Evolutionary conservation across 2,888 invertebrate genomes (phyloP).

Genomic region (Gymnosoma rotundatum): DNA sequence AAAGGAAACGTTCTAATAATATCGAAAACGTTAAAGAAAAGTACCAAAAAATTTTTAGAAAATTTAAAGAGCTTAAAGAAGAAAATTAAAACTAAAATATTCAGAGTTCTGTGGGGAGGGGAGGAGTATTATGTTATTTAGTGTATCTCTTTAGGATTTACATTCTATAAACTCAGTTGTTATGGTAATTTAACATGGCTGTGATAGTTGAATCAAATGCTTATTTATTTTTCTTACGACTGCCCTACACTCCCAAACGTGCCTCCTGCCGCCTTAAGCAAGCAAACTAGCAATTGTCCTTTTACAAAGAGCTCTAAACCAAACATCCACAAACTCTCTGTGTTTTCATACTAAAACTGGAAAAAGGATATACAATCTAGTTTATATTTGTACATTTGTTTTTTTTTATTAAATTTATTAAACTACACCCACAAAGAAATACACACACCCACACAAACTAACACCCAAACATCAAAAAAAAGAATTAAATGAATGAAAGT

Average conservation of each 20-base stretch:
- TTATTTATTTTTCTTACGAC: too few relatives aligned
- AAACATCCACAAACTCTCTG: not conserved
- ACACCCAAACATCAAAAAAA: not conserved
- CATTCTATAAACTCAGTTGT: not conserved
- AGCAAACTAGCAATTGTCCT: slow-evolving; percentile 11
- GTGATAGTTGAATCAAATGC: not conserved
- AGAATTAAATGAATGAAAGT: not conserved
- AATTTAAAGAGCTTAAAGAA: too few relatives aligned
- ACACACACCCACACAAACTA: not conserved
- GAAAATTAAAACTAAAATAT: too few relatives aligned
- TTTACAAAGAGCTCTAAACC: slow-evolving; percentile 1
- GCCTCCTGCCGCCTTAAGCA: slow-evolving; percentile 2
- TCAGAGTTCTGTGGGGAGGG: too few relatives aligned
- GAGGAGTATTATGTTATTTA: not conserved
- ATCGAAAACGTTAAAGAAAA: too few relatives aligned
- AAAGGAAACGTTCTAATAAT: too few relatives aligned
- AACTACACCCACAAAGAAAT: not conserved
- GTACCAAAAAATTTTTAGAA: too few relatives aligned
- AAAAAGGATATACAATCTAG: slow-evolving; percentile 3
- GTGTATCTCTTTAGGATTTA: not conserved
- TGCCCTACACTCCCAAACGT: not conserved
- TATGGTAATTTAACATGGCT: slow-evolving; percentile 25
- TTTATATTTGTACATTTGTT: slow-evolving; percentile 28
- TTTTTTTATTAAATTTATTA: slow-evolving; percentile 22
- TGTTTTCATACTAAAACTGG: slow-evolving; percentile 10